Evolutionary conservation across 1,140 invertebrate species (phyloP).

Genomic region (Ladona fulva): DNA sequence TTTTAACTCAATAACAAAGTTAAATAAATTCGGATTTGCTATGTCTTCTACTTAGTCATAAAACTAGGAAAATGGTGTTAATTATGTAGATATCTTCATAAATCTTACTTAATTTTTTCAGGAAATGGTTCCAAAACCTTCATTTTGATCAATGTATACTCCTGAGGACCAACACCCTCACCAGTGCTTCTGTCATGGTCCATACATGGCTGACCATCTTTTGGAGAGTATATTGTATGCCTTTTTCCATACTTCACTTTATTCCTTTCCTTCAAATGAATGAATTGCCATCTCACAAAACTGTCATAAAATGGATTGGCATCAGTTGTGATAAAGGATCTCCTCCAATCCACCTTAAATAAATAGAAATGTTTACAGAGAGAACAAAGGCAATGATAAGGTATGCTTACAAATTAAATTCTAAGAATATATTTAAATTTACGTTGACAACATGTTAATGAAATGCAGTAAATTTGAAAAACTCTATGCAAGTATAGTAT

Average conservation of each 20-base stretch:
- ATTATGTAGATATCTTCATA: no score
- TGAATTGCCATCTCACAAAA: constrained; percentile 95
- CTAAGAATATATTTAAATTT: constrained; percentile 15
- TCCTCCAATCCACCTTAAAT: constrained; percentile 87
- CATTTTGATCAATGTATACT: constrained; percentile 97
- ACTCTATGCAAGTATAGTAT: no score
- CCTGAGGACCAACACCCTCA: constrained; percentile 95
- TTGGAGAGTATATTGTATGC: constrained; percentile 93
- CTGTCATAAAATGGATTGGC: constrained; percentile 97
- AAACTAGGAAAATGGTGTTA: no score
- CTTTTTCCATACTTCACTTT: constrained; percentile 96
- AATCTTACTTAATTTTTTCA: constrained; percentile 50
- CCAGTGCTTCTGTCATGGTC: constrained; percentile 94
- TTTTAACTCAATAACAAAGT: no score
- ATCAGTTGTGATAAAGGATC: constrained; percentile 97
- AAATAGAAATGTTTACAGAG: constrained; percentile 18
- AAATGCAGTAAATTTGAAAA: no score
- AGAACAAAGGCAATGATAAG: no score
- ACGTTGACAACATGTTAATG: constrained; percentile 10
- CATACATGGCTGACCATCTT: constrained; percentile 98
- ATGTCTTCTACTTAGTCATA: no score
- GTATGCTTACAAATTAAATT: not conserved
- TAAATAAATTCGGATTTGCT: no score
- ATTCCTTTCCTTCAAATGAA: constrained; percentile 73
- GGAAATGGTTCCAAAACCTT: constrained; percentile 68